phyloP scores from a whole-genome alignment of 92 coral and sea anemone species.

The Heliopora coerulea region DNA sequence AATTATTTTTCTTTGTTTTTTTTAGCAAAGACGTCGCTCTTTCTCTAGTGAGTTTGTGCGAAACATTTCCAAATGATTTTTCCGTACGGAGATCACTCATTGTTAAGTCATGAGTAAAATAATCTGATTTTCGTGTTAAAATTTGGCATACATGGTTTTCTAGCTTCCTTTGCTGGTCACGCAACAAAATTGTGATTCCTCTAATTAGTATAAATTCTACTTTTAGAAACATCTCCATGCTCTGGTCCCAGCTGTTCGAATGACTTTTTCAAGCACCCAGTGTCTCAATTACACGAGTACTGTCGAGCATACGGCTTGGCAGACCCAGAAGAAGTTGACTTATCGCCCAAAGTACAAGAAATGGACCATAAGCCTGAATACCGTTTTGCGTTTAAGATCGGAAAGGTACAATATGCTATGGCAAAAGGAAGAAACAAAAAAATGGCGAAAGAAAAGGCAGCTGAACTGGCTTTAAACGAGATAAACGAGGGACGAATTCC shows the following conservation, averaged over 20 bases:
- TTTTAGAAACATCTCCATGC: not conserved
- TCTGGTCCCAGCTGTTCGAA: too few species aligned
- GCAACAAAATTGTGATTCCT: too few species aligned
- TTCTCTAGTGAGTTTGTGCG: too few species aligned
- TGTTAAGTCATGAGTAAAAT: too few species aligned
- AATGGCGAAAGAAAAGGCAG: constrained; percentile 64
- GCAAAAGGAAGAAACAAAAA: constrained; percentile 72
- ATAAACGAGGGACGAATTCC: constrained; percentile 20
- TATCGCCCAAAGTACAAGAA: not conserved
- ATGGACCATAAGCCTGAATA: constrained; percentile 34
- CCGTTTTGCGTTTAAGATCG: constrained; percentile 56
- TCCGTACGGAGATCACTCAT: too few species aligned
- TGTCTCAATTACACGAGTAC: constrained; percentile 71
- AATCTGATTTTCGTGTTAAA: too few species aligned
- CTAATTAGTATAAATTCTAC: not conserved
- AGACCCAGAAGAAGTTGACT: constrained; percentile 58
- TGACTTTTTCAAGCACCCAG: constrained; percentile 62
- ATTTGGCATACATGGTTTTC: too few species aligned
- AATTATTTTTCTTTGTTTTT: too few species aligned
- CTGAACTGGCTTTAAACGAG: constrained; percentile 65
- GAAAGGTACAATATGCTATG: constrained; percentile 48
- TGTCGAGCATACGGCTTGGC: constrained; percentile 72
- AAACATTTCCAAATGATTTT: too few species aligned
- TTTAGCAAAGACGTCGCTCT: too few species aligned
- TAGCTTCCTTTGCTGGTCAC: too few species aligned